Evolutionary conservation across 2,113 vertebrate species (phyloP).

Genomic region (Larimichthys crocea): DNA sequence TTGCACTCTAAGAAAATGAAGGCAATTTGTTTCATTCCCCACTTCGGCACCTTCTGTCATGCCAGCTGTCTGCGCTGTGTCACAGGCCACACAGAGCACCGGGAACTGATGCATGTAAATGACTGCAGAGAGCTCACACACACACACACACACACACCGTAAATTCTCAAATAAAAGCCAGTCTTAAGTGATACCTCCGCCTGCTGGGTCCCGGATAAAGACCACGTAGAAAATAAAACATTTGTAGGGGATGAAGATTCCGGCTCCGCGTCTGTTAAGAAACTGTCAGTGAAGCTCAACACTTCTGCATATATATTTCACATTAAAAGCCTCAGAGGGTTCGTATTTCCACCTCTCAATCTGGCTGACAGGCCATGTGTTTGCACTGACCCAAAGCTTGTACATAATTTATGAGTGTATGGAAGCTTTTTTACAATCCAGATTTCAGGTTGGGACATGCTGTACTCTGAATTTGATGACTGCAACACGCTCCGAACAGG

Average conservation of each 20-base stretch:
- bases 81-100: conserved; percentile 51
- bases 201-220: conserved; percentile 16
- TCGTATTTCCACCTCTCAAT: neutral
- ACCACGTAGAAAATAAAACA: neutral
- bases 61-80: conserved; percentile 70
- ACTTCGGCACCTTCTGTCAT: conserved; percentile 68
- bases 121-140: conserved; percentile 36
- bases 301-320: neutral
- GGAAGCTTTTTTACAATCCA: neutral
- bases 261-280: neutral
- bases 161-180: conserved; percentile 27
- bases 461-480: no score
- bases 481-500: no score
- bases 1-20: conserved; percentile 74
- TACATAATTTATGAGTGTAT: neutral
- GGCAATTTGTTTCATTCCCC: conserved; percentile 76
- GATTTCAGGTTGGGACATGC: no score
- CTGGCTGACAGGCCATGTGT: neutral
- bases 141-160: conserved; percentile 34
- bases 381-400: neutral
- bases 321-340: neutral
- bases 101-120: conserved; percentile 57
- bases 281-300: neutral
- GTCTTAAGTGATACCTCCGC: conserved; percentile 14
- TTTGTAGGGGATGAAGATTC: neutral